Percentiles rank a stretch among this genome's conserved stretches.
Evolutionary conservation across 2,888 invertebrate genomes (phyloP).

Genomic region (Gastracanthus pulcherrimus): DNA sequence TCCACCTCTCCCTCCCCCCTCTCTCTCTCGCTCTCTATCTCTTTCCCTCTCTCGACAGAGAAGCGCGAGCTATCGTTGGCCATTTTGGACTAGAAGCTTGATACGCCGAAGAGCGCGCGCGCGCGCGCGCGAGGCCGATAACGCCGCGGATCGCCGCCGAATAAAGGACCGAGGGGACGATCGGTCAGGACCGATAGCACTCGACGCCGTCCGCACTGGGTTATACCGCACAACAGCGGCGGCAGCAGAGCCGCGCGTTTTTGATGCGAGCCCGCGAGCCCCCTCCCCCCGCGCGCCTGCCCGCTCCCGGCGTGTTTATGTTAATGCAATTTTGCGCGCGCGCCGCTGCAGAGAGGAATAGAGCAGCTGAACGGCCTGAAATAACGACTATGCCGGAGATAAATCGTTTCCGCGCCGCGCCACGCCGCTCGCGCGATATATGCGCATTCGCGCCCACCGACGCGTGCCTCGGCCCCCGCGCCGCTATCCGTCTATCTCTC

Average conservation of each 20-base stretch:
- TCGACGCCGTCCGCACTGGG: neutral
- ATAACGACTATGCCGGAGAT: constrained; percentile 62
- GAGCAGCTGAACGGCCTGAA: constrained; percentile 57
- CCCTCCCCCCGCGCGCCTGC: neutral
- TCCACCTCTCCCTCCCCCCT: no score
- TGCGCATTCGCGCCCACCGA: neutral
- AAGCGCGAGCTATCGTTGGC: constrained; percentile 18
- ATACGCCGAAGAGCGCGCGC: neutral
- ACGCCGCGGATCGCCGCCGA: constrained; percentile 1
- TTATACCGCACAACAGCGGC: neutral
- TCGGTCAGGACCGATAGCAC: constrained; percentile 49
- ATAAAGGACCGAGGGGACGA: constrained; percentile 40
- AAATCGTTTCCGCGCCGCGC: constrained; percentile 59
- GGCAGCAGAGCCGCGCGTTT: constrained; percentile 3
- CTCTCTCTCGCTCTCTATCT: no score
- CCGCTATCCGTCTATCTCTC: constrained; percentile 5
- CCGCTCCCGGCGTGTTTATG: constrained; percentile 64
- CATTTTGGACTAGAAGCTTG: constrained; percentile 33
- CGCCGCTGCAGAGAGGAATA: neutral
- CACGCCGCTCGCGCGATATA: neutral
- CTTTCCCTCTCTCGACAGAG: no score
- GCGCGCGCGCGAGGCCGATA: constrained; percentile 22
- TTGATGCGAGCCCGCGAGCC: constrained; percentile 25
- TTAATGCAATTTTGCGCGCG: constrained; percentile 68
- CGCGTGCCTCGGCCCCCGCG: neutral